phyloP scores from a whole-genome alignment of 2,888 invertebrate genomes.

The Trachelus stipa region DNA sequence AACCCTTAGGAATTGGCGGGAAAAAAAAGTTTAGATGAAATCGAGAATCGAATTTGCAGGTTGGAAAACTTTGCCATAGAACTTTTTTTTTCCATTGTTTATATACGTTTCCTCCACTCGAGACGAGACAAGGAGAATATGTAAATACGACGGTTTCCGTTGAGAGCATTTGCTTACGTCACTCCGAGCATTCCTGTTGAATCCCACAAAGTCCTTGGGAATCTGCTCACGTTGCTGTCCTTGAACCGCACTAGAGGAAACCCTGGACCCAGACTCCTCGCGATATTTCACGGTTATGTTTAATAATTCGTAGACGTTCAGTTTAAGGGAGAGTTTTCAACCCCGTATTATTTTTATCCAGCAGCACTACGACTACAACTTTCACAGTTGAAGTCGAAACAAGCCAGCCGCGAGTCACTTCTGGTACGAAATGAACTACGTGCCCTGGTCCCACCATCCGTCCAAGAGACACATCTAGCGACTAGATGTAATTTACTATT shows the following conservation, averaged over 20 bases:
- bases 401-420: slow-evolving; percentile 33
- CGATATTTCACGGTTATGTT: slow-evolving; percentile 50
- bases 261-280: slow-evolving; percentile 13
- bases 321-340: not conserved
- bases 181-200: not conserved
- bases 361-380: slow-evolving; percentile 11
- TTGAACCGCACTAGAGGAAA: slow-evolving; percentile 9
- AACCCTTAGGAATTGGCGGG: not conserved
- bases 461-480: not conserved
- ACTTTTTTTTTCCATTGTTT: not conserved
- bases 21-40: not conserved
- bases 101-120: not conserved
- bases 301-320: slow-evolving; percentile 49
- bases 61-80: not conserved
- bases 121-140: not conserved
- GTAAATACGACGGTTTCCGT: not conserved
- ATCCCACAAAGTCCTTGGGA: slow-evolving; percentile 22
- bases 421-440: slow-evolving; percentile 45
- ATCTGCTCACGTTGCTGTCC: slow-evolving; percentile 38
- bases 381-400: slow-evolving; percentile 14
- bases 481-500: not conserved
- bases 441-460: slow-evolving; percentile 19
- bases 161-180: not conserved
- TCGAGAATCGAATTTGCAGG: not conserved
- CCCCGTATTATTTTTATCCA: not conserved